Conservation (phyloP, 1,140 invertebrate species). For the Helicoverpa armigera region DNA sequence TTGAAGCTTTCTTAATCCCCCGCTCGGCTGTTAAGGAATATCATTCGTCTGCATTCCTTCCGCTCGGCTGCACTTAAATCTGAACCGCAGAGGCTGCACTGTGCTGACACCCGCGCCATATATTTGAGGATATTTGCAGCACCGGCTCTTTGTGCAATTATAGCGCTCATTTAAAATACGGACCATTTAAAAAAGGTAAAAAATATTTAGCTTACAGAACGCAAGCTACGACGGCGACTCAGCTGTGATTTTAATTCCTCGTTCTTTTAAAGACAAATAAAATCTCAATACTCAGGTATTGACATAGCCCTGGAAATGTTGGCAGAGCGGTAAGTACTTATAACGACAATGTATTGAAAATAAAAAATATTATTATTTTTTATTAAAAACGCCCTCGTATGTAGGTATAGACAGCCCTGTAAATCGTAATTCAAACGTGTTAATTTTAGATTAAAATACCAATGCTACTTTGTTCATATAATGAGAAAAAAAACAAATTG, state of each 20-base stretch:
- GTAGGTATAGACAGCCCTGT: background rate
- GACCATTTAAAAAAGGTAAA: constrained; percentile 7
- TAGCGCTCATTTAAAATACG: constrained; percentile 32
- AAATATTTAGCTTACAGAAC: constrained; percentile 17
- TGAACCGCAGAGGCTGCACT: constrained; percentile 42
- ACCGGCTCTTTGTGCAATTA: constrained; percentile 37
- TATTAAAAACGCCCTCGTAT: too few relatives aligned
- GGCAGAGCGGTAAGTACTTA: background rate
- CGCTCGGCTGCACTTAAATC: constrained; percentile 52
- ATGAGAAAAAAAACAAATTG: constrained; percentile 21
- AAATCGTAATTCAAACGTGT: constrained; percentile 8
- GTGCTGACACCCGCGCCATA: constrained; percentile 32
- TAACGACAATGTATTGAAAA: background rate
- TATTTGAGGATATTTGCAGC: constrained; percentile 43
- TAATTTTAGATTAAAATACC: constrained; percentile 33
- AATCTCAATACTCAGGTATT: background rate
- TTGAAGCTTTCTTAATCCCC: constrained; percentile 50
- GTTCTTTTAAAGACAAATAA: constrained; percentile 5
- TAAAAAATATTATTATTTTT: background rate
- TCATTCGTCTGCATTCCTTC: constrained; percentile 55
- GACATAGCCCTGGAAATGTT: constrained; percentile 15
- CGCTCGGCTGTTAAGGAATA: constrained; percentile 46
- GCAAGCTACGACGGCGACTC: constrained; percentile 13
- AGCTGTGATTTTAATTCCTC: constrained; percentile 5
- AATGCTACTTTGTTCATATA: constrained; percentile 29